Evolutionary conservation across 2,888 invertebrate genomes (phyloP).

Genomic region (Hydrotaea cyrtoneurina): DNA sequence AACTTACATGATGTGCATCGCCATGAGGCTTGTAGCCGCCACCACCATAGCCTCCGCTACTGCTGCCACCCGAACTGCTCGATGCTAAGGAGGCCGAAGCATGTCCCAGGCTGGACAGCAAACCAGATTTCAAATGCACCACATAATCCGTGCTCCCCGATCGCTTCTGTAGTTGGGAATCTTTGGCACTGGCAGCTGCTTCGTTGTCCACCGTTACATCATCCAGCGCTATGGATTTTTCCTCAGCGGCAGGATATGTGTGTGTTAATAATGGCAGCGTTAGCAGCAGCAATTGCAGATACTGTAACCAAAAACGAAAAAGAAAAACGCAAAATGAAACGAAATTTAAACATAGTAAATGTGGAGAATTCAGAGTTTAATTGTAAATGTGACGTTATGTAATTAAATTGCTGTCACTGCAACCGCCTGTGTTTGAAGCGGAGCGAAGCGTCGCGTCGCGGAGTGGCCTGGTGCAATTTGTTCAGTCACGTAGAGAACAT

Average conservation of each 20-base stretch:
- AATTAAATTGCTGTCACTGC: conserved; percentile 34
- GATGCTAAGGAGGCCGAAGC: conserved; percentile 80
- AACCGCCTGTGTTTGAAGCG: background rate
- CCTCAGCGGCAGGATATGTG: conserved; percentile 72
- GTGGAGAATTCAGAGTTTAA: conserved; percentile 27
- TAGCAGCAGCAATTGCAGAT: conserved; percentile 72
- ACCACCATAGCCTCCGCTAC: conserved; percentile 70
- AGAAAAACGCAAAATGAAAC: conserved; percentile 21
- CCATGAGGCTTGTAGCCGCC: conserved; percentile 72
- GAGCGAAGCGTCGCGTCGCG: background rate
- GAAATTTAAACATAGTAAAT: conserved; percentile 2
- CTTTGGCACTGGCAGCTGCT: conserved; percentile 75
- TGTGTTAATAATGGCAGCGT: conserved; percentile 74
- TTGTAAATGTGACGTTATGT: background rate
- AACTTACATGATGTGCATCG: conserved; percentile 74
- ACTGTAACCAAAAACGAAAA: conserved; percentile 65
- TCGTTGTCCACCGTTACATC: conserved; percentile 76
- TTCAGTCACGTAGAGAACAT: conserved; percentile 44
- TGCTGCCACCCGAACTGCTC: conserved; percentile 79
- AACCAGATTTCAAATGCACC: conserved; percentile 77
- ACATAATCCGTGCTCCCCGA: conserved; percentile 80
- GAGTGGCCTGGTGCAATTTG: background rate
- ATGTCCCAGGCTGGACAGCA: conserved; percentile 78
- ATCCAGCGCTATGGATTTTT: conserved; percentile 74
- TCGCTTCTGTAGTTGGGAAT: conserved; percentile 77